These are phyloP conservation scores for Psix sp. DNA, from an alignment of 1,140 invertebrate species.

Conservation along the genomic window DNA sequence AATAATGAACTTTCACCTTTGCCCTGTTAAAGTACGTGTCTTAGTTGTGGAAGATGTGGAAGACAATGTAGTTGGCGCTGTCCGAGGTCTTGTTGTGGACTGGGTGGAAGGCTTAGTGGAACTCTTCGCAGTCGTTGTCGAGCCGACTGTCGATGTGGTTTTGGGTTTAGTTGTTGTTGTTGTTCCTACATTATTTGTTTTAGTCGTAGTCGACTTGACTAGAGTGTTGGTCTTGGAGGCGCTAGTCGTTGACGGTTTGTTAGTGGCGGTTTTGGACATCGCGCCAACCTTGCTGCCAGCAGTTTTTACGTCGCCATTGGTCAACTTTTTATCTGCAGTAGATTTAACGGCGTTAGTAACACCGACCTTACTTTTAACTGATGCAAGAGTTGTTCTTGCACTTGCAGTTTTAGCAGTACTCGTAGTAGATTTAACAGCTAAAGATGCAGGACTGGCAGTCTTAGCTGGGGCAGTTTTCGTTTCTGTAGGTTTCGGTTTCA, in stretches of 20 bases:
- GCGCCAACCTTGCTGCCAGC: constrained; percentile 47
- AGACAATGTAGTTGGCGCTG: too few relatives aligned
- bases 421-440: constrained; percentile 42
- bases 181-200: constrained; percentile 13
- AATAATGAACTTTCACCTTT: constrained; percentile 16
- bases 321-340: constrained; percentile 72
- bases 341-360: constrained; percentile 34
- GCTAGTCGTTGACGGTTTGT: constrained; percentile 12
- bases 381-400: constrained; percentile 29
- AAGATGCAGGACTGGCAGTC: too few relatives aligned
- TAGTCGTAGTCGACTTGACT: constrained; percentile 55
- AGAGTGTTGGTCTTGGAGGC: constrained; percentile 41
- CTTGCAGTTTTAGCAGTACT: constrained; percentile 21
- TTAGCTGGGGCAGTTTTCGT: constrained; percentile 48
- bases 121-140: too few relatives aligned
- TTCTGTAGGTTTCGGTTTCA: constrained; percentile 44
- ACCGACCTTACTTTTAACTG: constrained; percentile 65
- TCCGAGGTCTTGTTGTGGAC: too few relatives aligned
- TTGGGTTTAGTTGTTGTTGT: constrained; percentile 61
- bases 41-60: constrained; percentile 48
- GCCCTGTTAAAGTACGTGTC: constrained; percentile 11
- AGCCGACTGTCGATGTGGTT: constrained; percentile 61
- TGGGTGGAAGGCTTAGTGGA: too few relatives aligned
- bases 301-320: constrained; percentile 78
- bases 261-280: constrained; percentile 27